Evolutionary conservation across 1,140 invertebrate species (phyloP).

Genomic region (Dufourea novaeangliae): DNA sequence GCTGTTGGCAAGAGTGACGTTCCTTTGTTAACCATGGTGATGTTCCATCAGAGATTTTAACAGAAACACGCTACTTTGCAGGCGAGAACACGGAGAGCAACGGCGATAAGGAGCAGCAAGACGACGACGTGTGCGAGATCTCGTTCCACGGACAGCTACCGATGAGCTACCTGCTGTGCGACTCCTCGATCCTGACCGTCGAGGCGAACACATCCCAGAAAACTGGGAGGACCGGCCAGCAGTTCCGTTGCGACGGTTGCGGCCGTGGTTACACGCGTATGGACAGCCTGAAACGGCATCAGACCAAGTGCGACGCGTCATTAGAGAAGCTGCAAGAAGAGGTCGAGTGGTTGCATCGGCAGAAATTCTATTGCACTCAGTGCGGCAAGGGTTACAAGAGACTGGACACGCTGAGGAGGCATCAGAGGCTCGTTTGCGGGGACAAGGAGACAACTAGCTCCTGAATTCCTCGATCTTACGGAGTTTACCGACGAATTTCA

Average conservation of each 20-base stretch:
- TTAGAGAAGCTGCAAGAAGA: constrained; percentile 55
- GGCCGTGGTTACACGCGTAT: constrained; percentile 75
- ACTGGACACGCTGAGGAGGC: constrained; percentile 76
- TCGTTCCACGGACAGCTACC: constrained; percentile 60
- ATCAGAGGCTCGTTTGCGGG: constrained; percentile 74
- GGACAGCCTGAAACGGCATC: constrained; percentile 76
- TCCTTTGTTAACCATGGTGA: background rate
- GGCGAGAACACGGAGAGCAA: constrained; percentile 44
- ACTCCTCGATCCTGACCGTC: constrained; percentile 53
- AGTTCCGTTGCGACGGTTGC: constrained; percentile 71
- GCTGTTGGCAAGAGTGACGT: constrained; percentile 11
- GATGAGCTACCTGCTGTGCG: constrained; percentile 58
- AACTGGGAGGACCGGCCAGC: constrained; percentile 43
- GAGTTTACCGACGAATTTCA: no score
- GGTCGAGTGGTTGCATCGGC: constrained; percentile 48
- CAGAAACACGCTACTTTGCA: constrained; percentile 53
- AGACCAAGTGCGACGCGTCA: constrained; percentile 71
- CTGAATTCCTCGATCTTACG: constrained; percentile 6
- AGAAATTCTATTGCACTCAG: constrained; percentile 75
- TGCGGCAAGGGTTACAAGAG: constrained; percentile 81
- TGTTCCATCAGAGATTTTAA: constrained; percentile 26
- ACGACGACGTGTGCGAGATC: constrained; percentile 57
- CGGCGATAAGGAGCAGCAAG: constrained; percentile 46
- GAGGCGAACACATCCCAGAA: constrained; percentile 35
- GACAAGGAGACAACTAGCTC: constrained; percentile 52